phyloP scores from a whole-genome alignment of 2,113 vertebrate genomes.

The Andinoacara biseriatus region DNA sequence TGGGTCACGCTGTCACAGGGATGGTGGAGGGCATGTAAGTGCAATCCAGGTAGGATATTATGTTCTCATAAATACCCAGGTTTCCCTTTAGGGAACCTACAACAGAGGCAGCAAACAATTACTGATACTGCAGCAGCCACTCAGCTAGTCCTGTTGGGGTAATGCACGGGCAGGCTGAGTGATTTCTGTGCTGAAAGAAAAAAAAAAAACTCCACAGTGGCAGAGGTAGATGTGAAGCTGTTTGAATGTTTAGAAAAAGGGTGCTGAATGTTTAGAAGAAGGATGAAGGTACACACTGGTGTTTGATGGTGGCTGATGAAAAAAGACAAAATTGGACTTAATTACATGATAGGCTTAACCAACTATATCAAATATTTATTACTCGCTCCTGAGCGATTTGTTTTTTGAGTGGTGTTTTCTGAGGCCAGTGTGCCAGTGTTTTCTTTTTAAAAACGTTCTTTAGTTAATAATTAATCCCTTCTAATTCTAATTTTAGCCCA shows the following conservation, averaged over 20 bases:
- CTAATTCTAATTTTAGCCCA: no score
- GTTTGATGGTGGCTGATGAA: constrained; percentile 17
- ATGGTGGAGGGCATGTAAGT: constrained; percentile 27
- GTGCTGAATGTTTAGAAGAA: background rate
- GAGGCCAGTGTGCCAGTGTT: background rate
- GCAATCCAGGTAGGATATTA: constrained; percentile 69
- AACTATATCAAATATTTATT: background rate
- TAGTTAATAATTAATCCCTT: background rate
- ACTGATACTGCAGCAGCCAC: constrained; percentile 35
- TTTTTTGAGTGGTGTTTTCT: background rate
- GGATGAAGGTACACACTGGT: background rate
- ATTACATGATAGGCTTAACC: background rate
- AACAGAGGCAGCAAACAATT: constrained; percentile 16
- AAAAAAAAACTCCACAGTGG: background rate
- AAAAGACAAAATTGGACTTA: constrained; percentile 9
- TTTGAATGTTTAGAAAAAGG: constrained; percentile 6
- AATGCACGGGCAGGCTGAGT: background rate
- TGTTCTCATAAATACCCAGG: constrained; percentile 41
- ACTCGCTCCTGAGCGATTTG: background rate
- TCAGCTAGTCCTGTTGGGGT: constrained; percentile 8
- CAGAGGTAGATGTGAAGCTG: constrained; percentile 9
- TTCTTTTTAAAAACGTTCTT: background rate
- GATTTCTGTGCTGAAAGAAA: constrained; percentile 16
- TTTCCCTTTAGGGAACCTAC: constrained; percentile 27
- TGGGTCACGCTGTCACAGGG: constrained; percentile 44